Conservation (phyloP, 2,888 invertebrate species). For the Sturmia bella region DNA sequence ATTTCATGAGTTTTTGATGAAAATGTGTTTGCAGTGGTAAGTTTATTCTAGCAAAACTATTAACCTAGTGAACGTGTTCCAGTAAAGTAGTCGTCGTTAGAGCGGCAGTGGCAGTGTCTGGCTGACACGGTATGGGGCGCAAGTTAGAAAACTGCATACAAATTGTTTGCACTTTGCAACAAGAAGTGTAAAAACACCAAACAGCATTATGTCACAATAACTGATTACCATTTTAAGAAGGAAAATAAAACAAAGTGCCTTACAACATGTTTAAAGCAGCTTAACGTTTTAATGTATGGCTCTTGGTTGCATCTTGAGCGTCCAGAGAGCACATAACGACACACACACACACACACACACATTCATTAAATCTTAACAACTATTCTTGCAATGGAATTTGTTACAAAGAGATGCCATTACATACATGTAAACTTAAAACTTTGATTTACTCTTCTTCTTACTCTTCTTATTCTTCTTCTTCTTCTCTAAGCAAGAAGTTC, state of each 20-base stretch:
- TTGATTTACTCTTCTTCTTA: too few relatives aligned
- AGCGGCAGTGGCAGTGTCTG: too few relatives aligned
- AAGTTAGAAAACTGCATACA: background rate
- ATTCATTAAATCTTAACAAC: too few relatives aligned
- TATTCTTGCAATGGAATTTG: too few relatives aligned
- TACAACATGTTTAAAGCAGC: background rate
- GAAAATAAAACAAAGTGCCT: slow-evolving; percentile 33
- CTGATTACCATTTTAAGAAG: slow-evolving; percentile 58
- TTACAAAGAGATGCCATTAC: too few relatives aligned
- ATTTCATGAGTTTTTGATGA: slow-evolving; percentile 36
- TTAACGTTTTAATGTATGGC: slow-evolving; percentile 16
- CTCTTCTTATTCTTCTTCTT: too few relatives aligned
- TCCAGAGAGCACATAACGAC: too few relatives aligned
- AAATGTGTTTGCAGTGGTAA: slow-evolving; percentile 25
- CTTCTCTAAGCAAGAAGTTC: too few relatives aligned
- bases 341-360: too few relatives aligned
- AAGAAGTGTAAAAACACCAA: slow-evolving; percentile 25
- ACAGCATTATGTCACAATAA: slow-evolving; percentile 64
- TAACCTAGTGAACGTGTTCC: slow-evolving; percentile 66
- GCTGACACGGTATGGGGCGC: background rate
- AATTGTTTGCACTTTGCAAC: background rate
- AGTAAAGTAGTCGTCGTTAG: slow-evolving; percentile 23
- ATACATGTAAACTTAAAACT: too few relatives aligned
- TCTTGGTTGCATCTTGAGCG: background rate
- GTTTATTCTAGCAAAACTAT: slow-evolving; percentile 57